These are phyloP conservation scores for Sisyra terminalis DNA, from an alignment of 2,888 invertebrate species.

Conservation along the genomic window DNA sequence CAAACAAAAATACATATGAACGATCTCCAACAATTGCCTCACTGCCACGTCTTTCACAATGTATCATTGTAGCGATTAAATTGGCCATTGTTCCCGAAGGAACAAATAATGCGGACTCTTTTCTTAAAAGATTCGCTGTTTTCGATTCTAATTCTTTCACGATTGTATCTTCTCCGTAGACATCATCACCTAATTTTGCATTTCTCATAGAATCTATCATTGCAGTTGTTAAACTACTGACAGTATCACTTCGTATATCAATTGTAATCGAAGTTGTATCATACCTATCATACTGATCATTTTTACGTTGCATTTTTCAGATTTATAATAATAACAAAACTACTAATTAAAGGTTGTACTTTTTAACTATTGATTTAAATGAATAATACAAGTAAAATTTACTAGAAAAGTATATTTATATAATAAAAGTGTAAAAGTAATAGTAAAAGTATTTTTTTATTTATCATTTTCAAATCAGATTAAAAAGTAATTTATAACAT, in stretches of 20 bases:
- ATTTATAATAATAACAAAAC: no score
- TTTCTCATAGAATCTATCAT: conserved; percentile 81
- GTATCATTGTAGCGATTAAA: conserved; percentile 81
- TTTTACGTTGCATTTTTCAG: no score
- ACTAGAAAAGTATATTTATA: no score
- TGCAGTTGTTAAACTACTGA: conserved; percentile 62
- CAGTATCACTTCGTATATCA: conserved; percentile 84
- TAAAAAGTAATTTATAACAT: no score
- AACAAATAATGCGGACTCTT: conserved; percentile 79
- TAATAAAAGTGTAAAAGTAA: no score
- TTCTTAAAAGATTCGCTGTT: conserved; percentile 63
- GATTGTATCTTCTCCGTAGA: conserved; percentile 81
- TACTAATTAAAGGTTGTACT: no score
- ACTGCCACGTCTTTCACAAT: conserved; percentile 69
- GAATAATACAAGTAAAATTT: no score
- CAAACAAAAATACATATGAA: conserved; percentile 73
- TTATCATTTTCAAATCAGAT: no score
- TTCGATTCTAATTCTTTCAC: conserved; percentile 60
- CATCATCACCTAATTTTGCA: conserved; percentile 85
- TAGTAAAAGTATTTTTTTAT: no score
- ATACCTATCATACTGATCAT: background rate
- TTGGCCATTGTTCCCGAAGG: conserved; percentile 93
- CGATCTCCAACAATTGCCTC: conserved; percentile 78
- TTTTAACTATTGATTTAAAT: no score
- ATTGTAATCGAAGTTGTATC: conserved; percentile 23